Evolutionary conservation across 92 coral and sea anemone genomes (phyloP).

Genomic region (Zoanthus sociatus): DNA sequence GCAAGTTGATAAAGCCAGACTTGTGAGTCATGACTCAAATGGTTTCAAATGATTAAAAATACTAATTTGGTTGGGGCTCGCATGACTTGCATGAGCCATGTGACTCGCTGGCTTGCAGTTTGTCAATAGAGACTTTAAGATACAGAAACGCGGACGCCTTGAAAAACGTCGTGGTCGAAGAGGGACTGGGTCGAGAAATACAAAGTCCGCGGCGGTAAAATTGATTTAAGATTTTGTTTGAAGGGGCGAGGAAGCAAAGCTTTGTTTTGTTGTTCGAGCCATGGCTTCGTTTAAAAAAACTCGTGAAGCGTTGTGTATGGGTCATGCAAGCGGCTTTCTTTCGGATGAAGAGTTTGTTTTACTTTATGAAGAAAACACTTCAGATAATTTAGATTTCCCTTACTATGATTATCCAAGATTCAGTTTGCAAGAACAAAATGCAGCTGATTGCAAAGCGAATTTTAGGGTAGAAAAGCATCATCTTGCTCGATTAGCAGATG

Average conservation of each 20-base stretch:
- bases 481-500: constrained; percentile 51
- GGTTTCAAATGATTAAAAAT: too few species aligned
- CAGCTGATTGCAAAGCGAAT: constrained; percentile 54
- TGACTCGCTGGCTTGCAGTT: too few species aligned
- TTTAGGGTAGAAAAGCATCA: constrained; percentile 54
- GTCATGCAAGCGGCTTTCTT: constrained; percentile 50
- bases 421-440: constrained; percentile 32
- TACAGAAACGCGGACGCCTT: constrained; percentile 40
- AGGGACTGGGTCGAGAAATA: constrained; percentile 49
- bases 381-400: constrained; percentile 55
- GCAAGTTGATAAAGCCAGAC: too few species aligned
- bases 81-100: too few species aligned
- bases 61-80: too few species aligned
- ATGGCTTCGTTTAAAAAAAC: constrained; percentile 50
- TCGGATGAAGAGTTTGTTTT: constrained; percentile 37
- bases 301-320: constrained; percentile 34
- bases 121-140: too few species aligned
- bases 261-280: not conserved
- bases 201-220: too few species aligned
- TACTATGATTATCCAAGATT: constrained; percentile 3
- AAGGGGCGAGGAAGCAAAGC: not conserved
- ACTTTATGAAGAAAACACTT: constrained; percentile 51
- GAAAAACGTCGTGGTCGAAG: constrained; percentile 43
- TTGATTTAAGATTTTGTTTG: not conserved
- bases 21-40: too few species aligned